Percentiles rank a stretch among this genome's conserved stretches.
phyloP scores from a whole-genome alignment of 2,113 vertebrate species.

The Perca flavescens region DNA sequence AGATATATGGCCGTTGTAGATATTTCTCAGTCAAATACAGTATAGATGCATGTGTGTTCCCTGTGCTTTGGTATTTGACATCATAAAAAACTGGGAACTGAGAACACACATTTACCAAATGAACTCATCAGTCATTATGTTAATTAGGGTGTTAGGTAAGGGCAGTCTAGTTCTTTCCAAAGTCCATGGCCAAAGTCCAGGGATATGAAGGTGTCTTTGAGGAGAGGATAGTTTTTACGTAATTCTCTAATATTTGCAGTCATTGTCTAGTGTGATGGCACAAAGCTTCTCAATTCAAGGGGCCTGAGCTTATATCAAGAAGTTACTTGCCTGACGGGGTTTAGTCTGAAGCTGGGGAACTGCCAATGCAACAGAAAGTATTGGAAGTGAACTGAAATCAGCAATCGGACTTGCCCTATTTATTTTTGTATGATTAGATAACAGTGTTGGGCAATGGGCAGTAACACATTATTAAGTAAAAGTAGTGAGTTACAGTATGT shows the following conservation, averaged over 20 bases:
- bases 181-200: background rate
- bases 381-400: background rate
- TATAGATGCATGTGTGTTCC: background rate
- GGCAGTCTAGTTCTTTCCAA: background rate
- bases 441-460: background rate
- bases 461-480: too few species aligned
- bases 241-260: too few species aligned
- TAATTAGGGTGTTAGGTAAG: background rate
- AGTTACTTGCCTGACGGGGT: too few species aligned
- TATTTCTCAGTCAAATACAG: too few species aligned
- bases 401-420: background rate
- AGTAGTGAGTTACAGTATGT: too few species aligned
- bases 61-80: conserved; percentile 1
- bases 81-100: background rate
- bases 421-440: background rate
- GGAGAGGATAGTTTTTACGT: too few species aligned
- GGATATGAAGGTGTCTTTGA: background rate
- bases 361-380: background rate
- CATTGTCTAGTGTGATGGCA: background rate
- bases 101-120: background rate
- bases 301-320: too few species aligned
- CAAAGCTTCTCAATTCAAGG: background rate
- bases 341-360: background rate
- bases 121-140: background rate
- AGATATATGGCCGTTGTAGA: too few species aligned